Base-by-base conservation (phyloP, 2,888 invertebrate genomes). In the Plebejus argus region DNA sequence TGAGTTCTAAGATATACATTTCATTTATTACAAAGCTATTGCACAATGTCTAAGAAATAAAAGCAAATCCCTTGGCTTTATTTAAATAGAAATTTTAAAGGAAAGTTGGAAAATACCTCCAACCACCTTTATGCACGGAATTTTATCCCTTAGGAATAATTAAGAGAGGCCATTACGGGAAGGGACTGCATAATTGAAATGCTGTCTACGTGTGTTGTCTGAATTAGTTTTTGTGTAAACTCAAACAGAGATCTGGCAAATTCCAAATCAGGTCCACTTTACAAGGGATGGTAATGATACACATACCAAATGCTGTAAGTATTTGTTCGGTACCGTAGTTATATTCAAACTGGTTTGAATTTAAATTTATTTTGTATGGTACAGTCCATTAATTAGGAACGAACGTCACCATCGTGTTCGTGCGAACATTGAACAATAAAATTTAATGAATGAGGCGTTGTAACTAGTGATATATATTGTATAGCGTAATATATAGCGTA, bases 161-260 rank as follows among this genome's bases (percentile, higher is more conserved):
- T 74, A 74, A 74, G 74, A 74, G 23, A 1, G 49, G 53, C 28
- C 74, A 74, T 74, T 74, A 53, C 39, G 39, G 45, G 12, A 45
- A 74, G 72, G 74, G 53, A 49, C 74, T 74, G 45, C 72, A 72
- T 74, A 74, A 74, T 74, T 74, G 53, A 74, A 74, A 74, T 74
- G 74, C 74, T 49, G 74, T 74, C 23, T 74, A 74, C 74, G 74
- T 49, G 53, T 74, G 74, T 74, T 74, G 74, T 45, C 74, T 53
- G 39, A 76, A 53, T 53, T 56, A 23, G 53, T 76, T 76, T 53
- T 76, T 75, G 33, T 74, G 49, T 7, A 66, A 66, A 66, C 28
- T 15, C 28, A 33, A 66, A 66, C 18, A 23, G 61, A 61, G 61
- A 66, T 28, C 23, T 61, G 23, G 66, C 12, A 28, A 66, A 28